Conservation (phyloP, 1,140 invertebrate genomes). For the Anastrepha obliqua region DNA sequence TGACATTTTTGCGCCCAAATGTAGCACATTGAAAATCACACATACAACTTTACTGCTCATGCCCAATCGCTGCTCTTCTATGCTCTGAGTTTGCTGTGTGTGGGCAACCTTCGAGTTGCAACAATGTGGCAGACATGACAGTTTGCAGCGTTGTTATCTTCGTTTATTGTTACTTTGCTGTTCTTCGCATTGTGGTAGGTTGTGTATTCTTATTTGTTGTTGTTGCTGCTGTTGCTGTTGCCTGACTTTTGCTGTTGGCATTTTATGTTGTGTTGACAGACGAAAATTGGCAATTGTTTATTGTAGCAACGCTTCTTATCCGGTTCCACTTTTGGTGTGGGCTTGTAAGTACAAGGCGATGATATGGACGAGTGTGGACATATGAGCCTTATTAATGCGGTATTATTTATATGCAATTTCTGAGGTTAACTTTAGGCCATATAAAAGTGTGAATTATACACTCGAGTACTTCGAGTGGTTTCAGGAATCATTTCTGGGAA, state of each 20-base stretch:
- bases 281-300: conserved; percentile 49
- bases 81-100: not conserved
- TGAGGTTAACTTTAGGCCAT: too few species aligned
- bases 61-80: not conserved
- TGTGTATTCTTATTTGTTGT: not conserved
- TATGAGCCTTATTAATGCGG: not conserved
- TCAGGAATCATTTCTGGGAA: too few species aligned
- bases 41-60: not conserved
- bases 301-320: conserved; percentile 8
- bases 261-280: conserved; percentile 42
- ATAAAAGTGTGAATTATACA: too few species aligned
- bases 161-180: not conserved
- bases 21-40: conserved; percentile 26
- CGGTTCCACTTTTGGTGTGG: conserved; percentile 20
- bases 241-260: conserved; percentile 22
- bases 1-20: conserved; percentile 46
- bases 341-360: not conserved
- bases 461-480: too few species aligned
- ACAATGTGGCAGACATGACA: conserved; percentile 20
- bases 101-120: not conserved
- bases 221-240: not conserved
- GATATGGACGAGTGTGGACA: not conserved
- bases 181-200: not conserved
- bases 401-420: not conserved
- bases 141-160: conserved; percentile 32